Evolutionary conservation across 2,113 vertebrate species (phyloP), one percentile per base, ranked within the genome.

Genomic region (Carassius gibelio): DNA sequence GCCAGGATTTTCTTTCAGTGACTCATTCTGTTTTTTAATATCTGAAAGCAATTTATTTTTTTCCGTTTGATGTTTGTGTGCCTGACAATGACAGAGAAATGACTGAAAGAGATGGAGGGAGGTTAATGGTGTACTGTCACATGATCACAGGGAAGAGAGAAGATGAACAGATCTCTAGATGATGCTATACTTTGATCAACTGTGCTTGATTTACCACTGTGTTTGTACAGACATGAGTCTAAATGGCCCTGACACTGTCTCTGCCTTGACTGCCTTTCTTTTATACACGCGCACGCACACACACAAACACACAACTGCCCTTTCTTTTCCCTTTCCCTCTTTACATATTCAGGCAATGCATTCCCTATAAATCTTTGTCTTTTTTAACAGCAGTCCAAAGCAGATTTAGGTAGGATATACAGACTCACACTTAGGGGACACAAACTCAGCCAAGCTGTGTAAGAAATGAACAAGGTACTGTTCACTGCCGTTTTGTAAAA

Each of bases 101-200:
- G 19, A 57, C 17, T 48, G 72, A 75, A 50, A 50, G 23, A 55
- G 52, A 81, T n/a, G 11, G 59, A 62, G 14, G 23, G 26, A 77
- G 19, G 19, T 75, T 69, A 34, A 79, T 23, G 26, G 42, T 55
- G 48, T 11, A 68, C 6, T n/a, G 50, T 48, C 68, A 71, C 42
- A 64, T 17, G n/a, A 30, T 11, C 15, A 30, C 64, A 69, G 80
- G 45, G n/a, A 26, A 62, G 55, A 78, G 55, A 61, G 11, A 14
- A 38, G 76, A 79, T 61, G 19, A 59, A 42, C 13, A 61, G 30
- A 78, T 55, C 34, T 79, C 55, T 79, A 62, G 21, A 61, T 23
- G 78, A 19, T 66, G 38, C 14, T 81, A 13, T 57, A 4, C 52
- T 81, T 57, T 38, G 62, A 55, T 79, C 61, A 57, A 8, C 62